These are phyloP conservation scores for Andrena trimmerana DNA, from an alignment of 2,888 invertebrate species.

Conservation along the genomic window DNA sequence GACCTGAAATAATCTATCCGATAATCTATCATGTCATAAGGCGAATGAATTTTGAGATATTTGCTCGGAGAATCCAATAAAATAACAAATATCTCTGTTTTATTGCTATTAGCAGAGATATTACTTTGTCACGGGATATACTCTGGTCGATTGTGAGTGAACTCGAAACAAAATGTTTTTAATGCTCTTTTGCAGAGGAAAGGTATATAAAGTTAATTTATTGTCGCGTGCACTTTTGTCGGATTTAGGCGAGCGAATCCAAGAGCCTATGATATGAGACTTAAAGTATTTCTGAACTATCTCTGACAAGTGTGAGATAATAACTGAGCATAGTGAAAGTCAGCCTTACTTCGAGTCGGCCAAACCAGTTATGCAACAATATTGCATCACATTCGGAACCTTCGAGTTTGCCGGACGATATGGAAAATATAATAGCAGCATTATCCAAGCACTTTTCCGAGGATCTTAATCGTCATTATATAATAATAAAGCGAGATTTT, in stretches of 20 bases:
- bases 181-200: conserved; percentile 9
- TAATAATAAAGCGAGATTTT: conserved; percentile 29
- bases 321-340: conserved; percentile 80
- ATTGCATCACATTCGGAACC: conserved; percentile 79
- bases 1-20: background rate
- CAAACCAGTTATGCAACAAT: conserved; percentile 76
- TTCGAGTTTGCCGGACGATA: conserved; percentile 69
- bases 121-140: background rate
- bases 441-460: conserved; percentile 6
- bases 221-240: conserved; percentile 1
- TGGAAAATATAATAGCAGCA: conserved; percentile 23
- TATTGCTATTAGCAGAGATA: conserved; percentile 4
- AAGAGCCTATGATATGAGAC: conserved; percentile 13
- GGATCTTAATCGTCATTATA: conserved; percentile 19
- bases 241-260: conserved; percentile 2
- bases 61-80: conserved; percentile 8
- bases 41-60: conserved; percentile 3
- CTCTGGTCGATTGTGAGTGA: conserved; percentile 2
- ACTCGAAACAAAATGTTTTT: conserved; percentile 3
- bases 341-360: conserved; percentile 75
- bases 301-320: conserved; percentile 77
- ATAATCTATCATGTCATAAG: background rate
- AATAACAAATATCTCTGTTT: conserved; percentile 11
- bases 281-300: conserved; percentile 53
- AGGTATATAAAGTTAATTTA: background rate